phyloP scores from a whole-genome alignment of 2,888 invertebrate species.

The Hirtodrosophila histrioides region DNA sequence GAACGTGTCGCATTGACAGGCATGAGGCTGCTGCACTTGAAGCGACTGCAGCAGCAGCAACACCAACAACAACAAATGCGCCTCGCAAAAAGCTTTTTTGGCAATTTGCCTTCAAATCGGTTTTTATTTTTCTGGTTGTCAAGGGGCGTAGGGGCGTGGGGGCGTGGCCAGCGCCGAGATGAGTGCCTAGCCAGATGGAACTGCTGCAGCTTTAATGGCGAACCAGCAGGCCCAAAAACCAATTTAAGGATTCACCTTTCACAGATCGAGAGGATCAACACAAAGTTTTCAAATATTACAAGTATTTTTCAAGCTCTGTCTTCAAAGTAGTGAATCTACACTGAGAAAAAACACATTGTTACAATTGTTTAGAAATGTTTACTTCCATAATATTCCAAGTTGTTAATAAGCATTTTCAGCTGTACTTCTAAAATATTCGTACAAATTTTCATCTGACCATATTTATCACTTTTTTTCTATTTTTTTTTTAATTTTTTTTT shows the following conservation, averaged over 20 bases:
- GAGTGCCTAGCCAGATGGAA: slow-evolving; percentile 28
- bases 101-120: slow-evolving; percentile 71
- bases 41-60: slow-evolving; percentile 47
- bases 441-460: too few species aligned
- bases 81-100: slow-evolving; percentile 70
- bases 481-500: too few species aligned
- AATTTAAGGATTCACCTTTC: slow-evolving; percentile 4
- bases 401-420: too few species aligned
- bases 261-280: slow-evolving; percentile 15
- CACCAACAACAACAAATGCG: slow-evolving; percentile 33
- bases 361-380: too few species aligned
- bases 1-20: slow-evolving; percentile 63
- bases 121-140: slow-evolving; percentile 13
- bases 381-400: too few species aligned
- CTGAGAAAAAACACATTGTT: too few species aligned
- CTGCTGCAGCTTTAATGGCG: slow-evolving; percentile 22
- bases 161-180: slow-evolving; percentile 23
- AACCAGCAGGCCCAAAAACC: slow-evolving; percentile 17
- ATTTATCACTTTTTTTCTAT: too few species aligned
- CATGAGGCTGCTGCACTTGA: slow-evolving; percentile 54
- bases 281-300: background rate
- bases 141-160: background rate
- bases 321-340: too few species aligned
- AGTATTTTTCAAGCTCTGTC: too few species aligned
- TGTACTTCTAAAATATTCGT: too few species aligned